A percentile compares a stretch with the other conserved stretches of the same genome.
These are phyloP conservation scores for Pithys albifrons DNA, from an alignment of 2,113 vertebrate species.

Conservation along the genomic window DNA sequence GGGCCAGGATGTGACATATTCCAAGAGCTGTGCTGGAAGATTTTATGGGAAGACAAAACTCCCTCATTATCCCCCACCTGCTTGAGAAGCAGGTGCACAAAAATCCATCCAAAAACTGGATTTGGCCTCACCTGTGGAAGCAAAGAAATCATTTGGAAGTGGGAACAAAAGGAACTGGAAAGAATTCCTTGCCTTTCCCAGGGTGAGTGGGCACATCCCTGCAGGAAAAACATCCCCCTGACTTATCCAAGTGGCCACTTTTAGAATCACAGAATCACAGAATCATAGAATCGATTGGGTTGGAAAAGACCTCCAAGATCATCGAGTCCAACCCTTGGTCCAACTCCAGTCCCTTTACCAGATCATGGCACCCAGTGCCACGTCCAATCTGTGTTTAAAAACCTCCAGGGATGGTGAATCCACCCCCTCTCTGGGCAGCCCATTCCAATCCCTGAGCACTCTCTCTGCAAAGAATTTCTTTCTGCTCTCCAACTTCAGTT, in stretches of 20 bases:
- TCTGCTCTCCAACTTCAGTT: too few relatives aligned
- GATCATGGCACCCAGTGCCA: too few relatives aligned
- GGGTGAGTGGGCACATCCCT: neutral
- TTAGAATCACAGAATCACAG: too few relatives aligned
- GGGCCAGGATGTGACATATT: neutral
- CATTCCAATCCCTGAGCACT: too few relatives aligned
- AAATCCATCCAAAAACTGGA: slow-evolving; percentile 6
- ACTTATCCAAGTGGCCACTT: neutral
- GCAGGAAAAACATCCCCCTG: neutral
- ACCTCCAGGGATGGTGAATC: too few relatives aligned
- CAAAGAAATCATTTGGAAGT: neutral
- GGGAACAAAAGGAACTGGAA: neutral
- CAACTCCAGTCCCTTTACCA: too few relatives aligned
- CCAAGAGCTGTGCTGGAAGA: neutral
- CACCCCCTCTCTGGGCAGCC: too few relatives aligned
- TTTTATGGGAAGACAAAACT: neutral
- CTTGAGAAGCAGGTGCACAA: slow-evolving; percentile 19
- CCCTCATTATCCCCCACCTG: neutral
- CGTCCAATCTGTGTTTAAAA: too few relatives aligned
- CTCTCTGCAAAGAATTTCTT: too few relatives aligned
- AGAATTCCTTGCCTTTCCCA: neutral
- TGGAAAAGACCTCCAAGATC: too few relatives aligned
- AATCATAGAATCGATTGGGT: too few relatives aligned
- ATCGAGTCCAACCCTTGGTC: too few relatives aligned
- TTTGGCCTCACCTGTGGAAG: slow-evolving; percentile 10